Base-by-base conservation (phyloP, 53 echinoderm and acorn worm genomes). In the Paracentrotus lividus region DNA sequence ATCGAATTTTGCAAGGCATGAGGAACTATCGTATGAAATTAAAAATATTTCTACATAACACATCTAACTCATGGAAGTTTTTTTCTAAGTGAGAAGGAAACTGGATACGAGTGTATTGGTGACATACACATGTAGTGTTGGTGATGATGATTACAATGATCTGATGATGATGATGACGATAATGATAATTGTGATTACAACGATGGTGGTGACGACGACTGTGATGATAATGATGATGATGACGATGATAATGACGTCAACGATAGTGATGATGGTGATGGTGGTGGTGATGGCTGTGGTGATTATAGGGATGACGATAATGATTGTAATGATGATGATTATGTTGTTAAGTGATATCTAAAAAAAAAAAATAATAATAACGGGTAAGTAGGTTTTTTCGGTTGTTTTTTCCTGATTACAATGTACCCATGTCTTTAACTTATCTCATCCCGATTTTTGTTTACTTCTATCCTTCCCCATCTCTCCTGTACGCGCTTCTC, bases 201-300 rank as follows among this genome's bases (percentile, higher is more conserved):
- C 2, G 45, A n/a, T 78, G 78, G 24, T n/a, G n/a, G n/a, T 78
- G 45, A 44, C 43, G 77, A 42, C 42, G 21, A 42, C 21, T 31
- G 13, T 43, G 77, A 0, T 77, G 36, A 47, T 45, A n/a, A 45
- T 78, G 78, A n/a, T 32, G 1, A 78, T 23, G 34, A 45, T 78
- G 78, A 44, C n/a, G 45, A n/a, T 78, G 45, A 24, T 78, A n/a
- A 78, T 78, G 78, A 78, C n/a, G n/a, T n/a, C n/a, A n/a, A n/a
- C n/a, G n/a, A n/a, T n/a, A n/a, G n/a, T 78, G 43, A 43, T 78
- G 78, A 45, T 77, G 45, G 24, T 44, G 78, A 78, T 44, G 45
- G n/a, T 78, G 78, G 16, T 78, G 8, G 45, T 78, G 78, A 44
- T 44, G 78, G 21, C 15, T 13, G 21, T 40, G 40, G 21, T 77